Evolutionary conservation across 1,140 invertebrate species (phyloP).

Genomic region (Bombus pascuorum): DNA sequence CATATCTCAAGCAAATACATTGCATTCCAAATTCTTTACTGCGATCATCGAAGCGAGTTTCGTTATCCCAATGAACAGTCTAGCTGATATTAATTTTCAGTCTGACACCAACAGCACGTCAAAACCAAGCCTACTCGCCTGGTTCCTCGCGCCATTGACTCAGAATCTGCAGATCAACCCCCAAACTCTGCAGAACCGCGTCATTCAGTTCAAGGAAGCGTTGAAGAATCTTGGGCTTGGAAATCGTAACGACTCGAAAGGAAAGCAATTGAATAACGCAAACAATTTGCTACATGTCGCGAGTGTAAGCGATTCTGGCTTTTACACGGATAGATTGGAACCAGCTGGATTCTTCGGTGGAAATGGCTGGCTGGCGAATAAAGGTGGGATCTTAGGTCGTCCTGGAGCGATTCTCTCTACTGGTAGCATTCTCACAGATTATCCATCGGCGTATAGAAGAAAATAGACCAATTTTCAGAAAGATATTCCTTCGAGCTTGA

Average conservation of each 20-base stretch:
- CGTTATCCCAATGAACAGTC: not conserved
- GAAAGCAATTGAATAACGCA: conserved; percentile 64
- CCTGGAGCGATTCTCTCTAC: conserved; percentile 76
- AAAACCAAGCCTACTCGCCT: conserved; percentile 44
- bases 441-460: conserved; percentile 74
- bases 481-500: not conserved
- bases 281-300: conserved; percentile 63
- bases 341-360: conserved; percentile 74
- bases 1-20: too few relatives aligned
- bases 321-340: conserved; percentile 70
- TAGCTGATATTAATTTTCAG: not conserved
- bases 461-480: conserved; percentile 34
- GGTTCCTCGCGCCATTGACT: conserved; percentile 58
- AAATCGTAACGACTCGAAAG: conserved; percentile 27
- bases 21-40: not conserved
- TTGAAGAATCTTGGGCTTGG: conserved; percentile 56
- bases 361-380: conserved; percentile 78
- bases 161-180: conserved; percentile 71
- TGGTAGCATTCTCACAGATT: conserved; percentile 76
- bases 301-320: conserved; percentile 67
- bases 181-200: conserved; percentile 65
- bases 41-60: not conserved
- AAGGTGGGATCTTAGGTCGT: conserved; percentile 75
- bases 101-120: not conserved
- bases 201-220: conserved; percentile 57